Conservation (phyloP, 2,113 vertebrate genomes). For the Pyrgilauda ruficollis region DNA sequence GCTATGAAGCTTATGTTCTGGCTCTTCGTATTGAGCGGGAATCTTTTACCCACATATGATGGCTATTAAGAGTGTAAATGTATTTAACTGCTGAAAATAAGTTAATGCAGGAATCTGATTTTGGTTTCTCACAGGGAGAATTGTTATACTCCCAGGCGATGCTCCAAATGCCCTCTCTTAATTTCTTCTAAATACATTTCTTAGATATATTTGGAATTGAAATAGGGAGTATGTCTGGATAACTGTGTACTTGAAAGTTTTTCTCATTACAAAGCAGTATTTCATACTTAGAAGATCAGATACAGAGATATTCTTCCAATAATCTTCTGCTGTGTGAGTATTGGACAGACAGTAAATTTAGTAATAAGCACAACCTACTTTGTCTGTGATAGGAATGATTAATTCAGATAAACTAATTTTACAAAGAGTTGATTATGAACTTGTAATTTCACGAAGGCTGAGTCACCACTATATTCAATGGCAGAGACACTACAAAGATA, state of each 20-base stretch:
- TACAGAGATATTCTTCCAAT: not conserved
- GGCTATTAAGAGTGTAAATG: not conserved
- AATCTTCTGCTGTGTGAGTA: not conserved
- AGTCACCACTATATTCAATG: not conserved
- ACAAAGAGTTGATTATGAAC: not conserved
- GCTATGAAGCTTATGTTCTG: not conserved
- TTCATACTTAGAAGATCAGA: not conserved
- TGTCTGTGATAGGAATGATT: not conserved
- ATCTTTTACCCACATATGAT: not conserved
- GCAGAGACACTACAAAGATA: not conserved
- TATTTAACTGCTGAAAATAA: not conserved
- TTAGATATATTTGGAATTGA: not conserved
- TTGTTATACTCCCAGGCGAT: not conserved
- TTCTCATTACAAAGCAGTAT: not conserved
- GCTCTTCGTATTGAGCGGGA: not conserved
- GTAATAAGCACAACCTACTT: not conserved
- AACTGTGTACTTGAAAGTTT: not conserved
- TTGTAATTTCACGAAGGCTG: not conserved
- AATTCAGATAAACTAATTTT: not conserved
- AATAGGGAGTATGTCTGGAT: not conserved
- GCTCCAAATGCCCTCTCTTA: not conserved
- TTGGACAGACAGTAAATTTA: not conserved
- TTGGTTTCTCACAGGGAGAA: not conserved
- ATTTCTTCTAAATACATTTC: not conserved
- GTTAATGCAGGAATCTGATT: not conserved